A percentile compares a stretch with the other conserved stretches of the same genome.
These are phyloP conservation scores for Tor tambroides DNA, from an alignment of 2,113 vertebrate genomes.

Conservation along the genomic window DNA sequence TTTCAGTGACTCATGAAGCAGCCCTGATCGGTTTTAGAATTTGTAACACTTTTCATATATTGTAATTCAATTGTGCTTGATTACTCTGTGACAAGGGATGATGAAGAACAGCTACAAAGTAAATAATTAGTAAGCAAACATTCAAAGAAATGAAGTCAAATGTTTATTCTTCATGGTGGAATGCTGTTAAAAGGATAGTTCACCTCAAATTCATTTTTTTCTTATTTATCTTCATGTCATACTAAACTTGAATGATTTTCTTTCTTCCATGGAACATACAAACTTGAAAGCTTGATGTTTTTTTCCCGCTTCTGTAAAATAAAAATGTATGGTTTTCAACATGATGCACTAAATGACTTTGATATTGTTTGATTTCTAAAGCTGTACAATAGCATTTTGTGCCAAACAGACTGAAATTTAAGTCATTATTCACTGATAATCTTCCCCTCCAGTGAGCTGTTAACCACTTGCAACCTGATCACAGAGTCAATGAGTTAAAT, in stretches of 20 bases:
- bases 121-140: not conserved
- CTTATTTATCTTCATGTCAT: not conserved
- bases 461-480: not conserved
- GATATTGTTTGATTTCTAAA: not conserved
- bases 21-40: constrained; percentile 15
- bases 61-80: constrained; percentile 28
- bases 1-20: constrained; percentile 13
- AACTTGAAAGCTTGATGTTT: not conserved
- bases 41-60: constrained; percentile 19
- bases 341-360: not conserved
- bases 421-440: not conserved
- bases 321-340: not conserved
- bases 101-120: not conserved
- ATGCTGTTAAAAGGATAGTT: not conserved
- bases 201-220: too few species aligned
- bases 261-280: not conserved
- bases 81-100: not conserved
- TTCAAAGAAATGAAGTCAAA: not conserved
- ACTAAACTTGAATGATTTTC: not conserved
- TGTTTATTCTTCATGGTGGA: not conserved
- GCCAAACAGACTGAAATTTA: not conserved
- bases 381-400: not conserved
- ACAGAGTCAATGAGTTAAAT: not conserved
- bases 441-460: not conserved
- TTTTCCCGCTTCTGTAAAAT: not conserved